phyloP scores from a whole-genome alignment of 2,797 vertebrate species.

The Anas capensis region DNA sequence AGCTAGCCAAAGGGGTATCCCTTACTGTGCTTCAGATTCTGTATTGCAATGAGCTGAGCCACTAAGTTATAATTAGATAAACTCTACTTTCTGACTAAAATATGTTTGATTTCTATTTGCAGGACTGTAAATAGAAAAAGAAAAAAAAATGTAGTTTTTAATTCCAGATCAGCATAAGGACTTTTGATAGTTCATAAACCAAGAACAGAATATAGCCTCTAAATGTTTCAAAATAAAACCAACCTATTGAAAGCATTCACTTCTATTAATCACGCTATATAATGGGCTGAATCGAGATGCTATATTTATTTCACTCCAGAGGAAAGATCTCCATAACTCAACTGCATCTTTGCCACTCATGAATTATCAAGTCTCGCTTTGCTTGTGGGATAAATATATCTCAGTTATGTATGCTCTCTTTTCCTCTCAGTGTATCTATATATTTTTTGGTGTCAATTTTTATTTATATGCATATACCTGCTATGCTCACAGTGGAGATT shows the following conservation, averaged over 20 bases:
- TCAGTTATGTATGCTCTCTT: conserved; percentile 76
- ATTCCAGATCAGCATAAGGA: not conserved
- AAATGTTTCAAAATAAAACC: conserved; percentile 39
- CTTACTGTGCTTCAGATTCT: fast-evolving
- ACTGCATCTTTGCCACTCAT: conserved; percentile 75
- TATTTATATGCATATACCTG: conserved; percentile 78
- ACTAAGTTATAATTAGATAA: not conserved
- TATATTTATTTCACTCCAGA: conserved; percentile 78
- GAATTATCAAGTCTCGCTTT: conserved; percentile 76
- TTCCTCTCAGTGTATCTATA: conserved; percentile 71
- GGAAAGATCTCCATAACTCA: conserved; percentile 75
- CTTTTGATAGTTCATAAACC: conserved; percentile 16
- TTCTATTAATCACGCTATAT: conserved; percentile 65
- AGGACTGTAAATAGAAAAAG: not conserved
- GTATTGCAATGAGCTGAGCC: not conserved
- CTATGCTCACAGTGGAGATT: conserved; percentile 72
- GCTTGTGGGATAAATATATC: conserved; percentile 80
- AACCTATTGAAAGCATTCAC: conserved; percentile 49
- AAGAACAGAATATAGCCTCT: not conserved
- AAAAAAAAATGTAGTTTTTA: not conserved
- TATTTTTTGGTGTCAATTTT: conserved; percentile 76
- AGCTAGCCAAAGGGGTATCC: not conserved
- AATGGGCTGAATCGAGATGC: conserved; percentile 59
- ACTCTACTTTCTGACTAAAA: not conserved
- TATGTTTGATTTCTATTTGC: not conserved